These are phyloP conservation scores for Molorchus minor DNA, from an alignment of 2,888 invertebrate genomes.

Conservation along the genomic window DNA sequence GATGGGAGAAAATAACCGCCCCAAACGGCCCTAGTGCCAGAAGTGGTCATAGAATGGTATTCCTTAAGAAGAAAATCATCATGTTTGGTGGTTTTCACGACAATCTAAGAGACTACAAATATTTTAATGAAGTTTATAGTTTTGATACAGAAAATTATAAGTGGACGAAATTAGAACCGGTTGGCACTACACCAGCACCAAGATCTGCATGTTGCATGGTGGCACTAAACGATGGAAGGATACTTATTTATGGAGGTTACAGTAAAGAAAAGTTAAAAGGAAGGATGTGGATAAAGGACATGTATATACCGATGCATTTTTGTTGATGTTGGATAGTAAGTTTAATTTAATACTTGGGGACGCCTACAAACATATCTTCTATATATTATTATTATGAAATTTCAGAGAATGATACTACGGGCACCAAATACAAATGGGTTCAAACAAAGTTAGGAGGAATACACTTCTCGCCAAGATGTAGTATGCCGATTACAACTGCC, in stretches of 20 bases:
- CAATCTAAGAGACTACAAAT: slow-evolving; percentile 85
- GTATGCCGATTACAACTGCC: slow-evolving; percentile 72
- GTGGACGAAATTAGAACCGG: slow-evolving; percentile 78
- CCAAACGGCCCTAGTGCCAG: slow-evolving; percentile 83
- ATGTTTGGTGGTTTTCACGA: slow-evolving; percentile 95
- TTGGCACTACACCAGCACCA: slow-evolving; percentile 76
- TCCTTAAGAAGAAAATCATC: slow-evolving; percentile 78
- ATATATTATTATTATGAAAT: slow-evolving; percentile 26
- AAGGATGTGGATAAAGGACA: slow-evolving; percentile 79
- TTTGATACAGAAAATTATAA: slow-evolving; percentile 82
- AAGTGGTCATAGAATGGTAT: slow-evolving; percentile 90
- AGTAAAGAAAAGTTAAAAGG: slow-evolving; percentile 76
- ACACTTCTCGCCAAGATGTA: slow-evolving; percentile 73
- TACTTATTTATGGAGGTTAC: slow-evolving; percentile 81
- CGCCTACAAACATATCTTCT: no score
- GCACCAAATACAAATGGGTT: slow-evolving; percentile 77
- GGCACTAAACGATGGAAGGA: slow-evolving; percentile 69
- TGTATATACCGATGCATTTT: slow-evolving; percentile 76
- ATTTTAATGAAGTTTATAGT: slow-evolving; percentile 85
- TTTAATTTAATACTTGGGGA: slow-evolving; percentile 35
- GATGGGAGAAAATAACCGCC: slow-evolving; percentile 84
- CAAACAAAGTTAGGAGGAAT: slow-evolving; percentile 73
- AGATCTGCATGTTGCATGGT: slow-evolving; percentile 84
- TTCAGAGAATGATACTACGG: slow-evolving; percentile 69
- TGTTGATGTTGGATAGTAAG: slow-evolving; percentile 72